Evolutionary conservation across 2,113 vertebrate species (phyloP).

Genomic region (Nibea albiflora): DNA sequence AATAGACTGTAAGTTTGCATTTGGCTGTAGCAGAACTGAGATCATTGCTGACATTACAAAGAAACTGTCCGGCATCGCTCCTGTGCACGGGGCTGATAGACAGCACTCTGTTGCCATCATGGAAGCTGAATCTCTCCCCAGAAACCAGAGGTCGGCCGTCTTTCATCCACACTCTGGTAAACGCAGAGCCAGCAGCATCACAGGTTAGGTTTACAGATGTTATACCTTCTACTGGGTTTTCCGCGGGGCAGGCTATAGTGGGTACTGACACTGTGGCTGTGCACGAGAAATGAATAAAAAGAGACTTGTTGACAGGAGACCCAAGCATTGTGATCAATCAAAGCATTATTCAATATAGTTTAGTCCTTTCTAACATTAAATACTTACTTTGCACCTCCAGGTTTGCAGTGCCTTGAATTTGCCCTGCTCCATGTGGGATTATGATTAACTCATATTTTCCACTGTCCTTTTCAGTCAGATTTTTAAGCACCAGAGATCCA

Average conservation of each 20-base stretch:
- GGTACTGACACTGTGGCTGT: conserved; percentile 31
- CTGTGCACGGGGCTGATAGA: conserved; percentile 40
- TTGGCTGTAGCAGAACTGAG: conserved; percentile 18
- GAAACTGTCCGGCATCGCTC: conserved; percentile 36
- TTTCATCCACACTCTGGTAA: conserved; percentile 41
- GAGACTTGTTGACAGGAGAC: neutral
- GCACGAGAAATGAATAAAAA: neutral
- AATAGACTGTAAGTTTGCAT: conserved; percentile 43
- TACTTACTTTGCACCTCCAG: conserved; percentile 40
- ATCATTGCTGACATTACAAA: conserved; percentile 49
- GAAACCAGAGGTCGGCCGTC: conserved; percentile 26
- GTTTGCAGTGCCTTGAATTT: conserved; percentile 24
- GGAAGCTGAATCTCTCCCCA: conserved; percentile 34
- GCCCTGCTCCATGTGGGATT: conserved; percentile 13
- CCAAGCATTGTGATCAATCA: neutral
- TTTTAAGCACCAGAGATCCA: conserved; percentile 45
- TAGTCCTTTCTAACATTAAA: neutral
- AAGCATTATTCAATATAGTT: neutral
- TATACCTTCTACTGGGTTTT: conserved; percentile 33
- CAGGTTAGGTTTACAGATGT: conserved; percentile 45
- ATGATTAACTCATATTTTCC: conserved; percentile 53
- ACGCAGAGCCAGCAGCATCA: neutral
- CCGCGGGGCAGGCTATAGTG: conserved; percentile 41
- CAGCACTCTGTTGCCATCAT: conserved; percentile 44
- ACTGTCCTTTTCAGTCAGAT: conserved; percentile 50